Base-by-base conservation (phyloP, 2,888 invertebrate genomes). In the Molanna angustata region DNA sequence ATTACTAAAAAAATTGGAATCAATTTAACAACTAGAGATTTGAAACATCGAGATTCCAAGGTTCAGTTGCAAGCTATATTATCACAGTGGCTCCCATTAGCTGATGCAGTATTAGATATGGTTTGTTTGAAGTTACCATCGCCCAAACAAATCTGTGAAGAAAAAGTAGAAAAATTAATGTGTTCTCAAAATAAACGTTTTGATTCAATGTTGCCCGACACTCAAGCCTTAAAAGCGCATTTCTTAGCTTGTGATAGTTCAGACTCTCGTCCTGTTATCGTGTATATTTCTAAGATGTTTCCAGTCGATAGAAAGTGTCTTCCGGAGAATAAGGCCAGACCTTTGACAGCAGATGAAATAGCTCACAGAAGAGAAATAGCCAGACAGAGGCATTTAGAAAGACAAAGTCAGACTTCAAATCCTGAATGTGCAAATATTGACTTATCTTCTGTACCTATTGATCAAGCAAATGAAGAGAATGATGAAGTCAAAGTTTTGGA, bases 271-370 rank as follows among this genome's bases (percentile, higher is more conserved):
- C 87, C 90, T 31, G 73, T 85, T 46, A 85, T 86, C 69, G 85
- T 84, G 59, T 90, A 80, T 76, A 81, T 90, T 62, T 94, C 94
- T 0, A 94, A 96, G 80, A 94, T 97, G 94, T 87, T 91, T 71
- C 85, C 90, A 47, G 82, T 88, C 19, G 89, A 92, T 64, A 82
- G 80, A 56, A 83, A 79, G 60, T 72, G 77, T 54, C 68, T 96
- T 58, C 93, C 94, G 0, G 83, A 91, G 67, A 88, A 92, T 67
- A 86, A 83, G 66, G 83, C 86, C 6, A 88, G 87, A 66, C 79
- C 83, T n/a, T 71, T 92, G 56, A 90, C 86, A 1, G 75, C 77
- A 13, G 86, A 86, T 66, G 90, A 93, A 67, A 78, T 93, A 67
- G 78, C 82, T 9, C 66, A 77, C 4, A 78, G 89, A 47, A 74